Evolutionary conservation across 2,888 invertebrate species (phyloP), one percentile per base, ranked within the genome.

Genomic region (Unio delphinus): DNA sequence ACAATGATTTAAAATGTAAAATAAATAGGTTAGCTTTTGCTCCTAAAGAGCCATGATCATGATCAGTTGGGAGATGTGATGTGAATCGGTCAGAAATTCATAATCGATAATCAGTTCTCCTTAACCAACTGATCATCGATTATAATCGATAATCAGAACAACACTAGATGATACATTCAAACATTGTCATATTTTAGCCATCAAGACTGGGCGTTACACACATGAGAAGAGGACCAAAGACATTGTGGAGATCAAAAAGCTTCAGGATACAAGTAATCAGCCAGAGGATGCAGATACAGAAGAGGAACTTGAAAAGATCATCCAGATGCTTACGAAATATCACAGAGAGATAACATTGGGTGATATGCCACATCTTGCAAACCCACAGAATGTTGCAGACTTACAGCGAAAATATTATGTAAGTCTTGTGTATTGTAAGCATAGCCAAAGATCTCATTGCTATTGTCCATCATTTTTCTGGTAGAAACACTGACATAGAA

Each of bases 201-300:
- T 89, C 45, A 88, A 88, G 73, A 88, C 88, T 7, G 88, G 88
- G 7, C 73, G 88, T 55, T 88, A 88, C 73, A 87, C 88, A 34
- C 86, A 88, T 65, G 83, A 83, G 65, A 89, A 89, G 70, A 75
- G 86, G 57, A 87, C 88, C 15, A 74, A 81, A 64, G 87, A 89
- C 70, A 89, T 87, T 6, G 70, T 81, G 15, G 88, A 89, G 69
- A 83, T 89, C 28, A 88, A 88, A 66, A 74, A 80, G 56, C 69
- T 87, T 18, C 73, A 78, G 64, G 72, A 70, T 28, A 64, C 55
- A n/a, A 56, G 54, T 28, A 58, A 7, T 23, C 66, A 62, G 63
- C 66, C 55, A 61, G 67, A 56, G 60, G 60, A 17, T 54, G 45
- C 61, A 45, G 56, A 64, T 56, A 62, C 20, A 45, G 34, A 57